phyloP scores from a whole-genome alignment of 2,797 vertebrate genomes.

The Rhinichthys osculus region DNA sequence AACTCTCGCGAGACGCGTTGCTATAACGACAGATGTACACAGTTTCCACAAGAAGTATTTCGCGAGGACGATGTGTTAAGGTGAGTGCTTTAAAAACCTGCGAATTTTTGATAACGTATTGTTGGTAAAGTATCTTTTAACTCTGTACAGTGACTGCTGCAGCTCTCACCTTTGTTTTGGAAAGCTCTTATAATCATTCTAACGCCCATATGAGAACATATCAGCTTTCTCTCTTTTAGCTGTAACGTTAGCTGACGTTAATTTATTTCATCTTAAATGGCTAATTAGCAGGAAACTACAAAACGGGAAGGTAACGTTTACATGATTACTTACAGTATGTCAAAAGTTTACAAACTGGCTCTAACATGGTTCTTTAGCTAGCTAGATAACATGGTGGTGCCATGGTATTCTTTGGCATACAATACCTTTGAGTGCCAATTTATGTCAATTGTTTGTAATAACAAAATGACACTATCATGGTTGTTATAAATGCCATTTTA shows the following conservation, averaged over 20 bases:
- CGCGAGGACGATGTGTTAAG: neutral
- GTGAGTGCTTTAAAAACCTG: neutral
- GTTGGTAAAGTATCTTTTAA: neutral
- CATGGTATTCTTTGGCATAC: neutral
- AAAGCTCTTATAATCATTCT: neutral
- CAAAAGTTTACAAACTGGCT: neutral
- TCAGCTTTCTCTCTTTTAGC: neutral
- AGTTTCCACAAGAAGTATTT: constrained; percentile 15
- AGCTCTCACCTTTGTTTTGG: neutral
- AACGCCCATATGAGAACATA: neutral
- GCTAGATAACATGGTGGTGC: neutral
- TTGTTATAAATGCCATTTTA: neutral
- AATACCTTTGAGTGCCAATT: neutral
- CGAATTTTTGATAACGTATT: neutral
- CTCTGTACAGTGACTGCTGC: neutral
- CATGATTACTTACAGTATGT: neutral
- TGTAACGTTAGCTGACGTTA: no score
- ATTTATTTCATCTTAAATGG: neutral
- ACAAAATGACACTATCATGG: neutral
- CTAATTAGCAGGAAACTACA: neutral
- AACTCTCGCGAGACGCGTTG: constrained; percentile 67
- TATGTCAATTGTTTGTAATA: neutral
- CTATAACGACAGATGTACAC: constrained; percentile 65
- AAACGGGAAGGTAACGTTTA: neutral
- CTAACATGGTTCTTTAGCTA: neutral